Evolutionary conservation across 2,113 vertebrate species (phyloP), one percentile per base, ranked within the genome.

Genomic region (Acanthisitta chloris): DNA sequence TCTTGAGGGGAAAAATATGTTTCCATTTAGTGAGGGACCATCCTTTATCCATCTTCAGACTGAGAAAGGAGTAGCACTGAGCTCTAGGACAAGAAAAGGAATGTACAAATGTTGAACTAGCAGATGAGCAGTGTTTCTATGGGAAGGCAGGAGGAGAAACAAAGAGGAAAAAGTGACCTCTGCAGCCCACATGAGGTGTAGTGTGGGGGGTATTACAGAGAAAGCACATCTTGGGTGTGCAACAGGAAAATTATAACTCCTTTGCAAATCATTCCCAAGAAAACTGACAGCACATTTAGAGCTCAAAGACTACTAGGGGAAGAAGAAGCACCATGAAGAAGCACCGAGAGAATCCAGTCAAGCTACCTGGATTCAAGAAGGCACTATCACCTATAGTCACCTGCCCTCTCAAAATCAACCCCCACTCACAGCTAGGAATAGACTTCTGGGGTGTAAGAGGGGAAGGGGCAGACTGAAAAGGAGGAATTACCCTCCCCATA

Each of bases 1-100:
- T 92, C 81, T 78, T 81, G 61, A 87, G 87, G 65, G 58, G 45
- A 79, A 91, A 92, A 95, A 49, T 52, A 72, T 65, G 66, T 38
- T 95, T 90, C 61, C 33, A 43, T 69, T 94, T 94, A 91, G 45
- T 29, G n/a, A 79, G 21, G 40, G 49, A 79, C 86, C 70, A 86
- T 79, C 45, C 45, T 84, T 81, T 81, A 78, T 70, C 77, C 64
- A 59, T 64, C 55, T 25, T 92, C 40, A 69, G 65, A 36, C 17
- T 64, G 28, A 81, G 40, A 84, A 94, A 86, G 1, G 5, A 80
- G n/a, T 40, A 81, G n/a, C 38, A 51, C 1, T 65, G 70, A 78
- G 55, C 40, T 86, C 36, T 45, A 72, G 57, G 69, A 72, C 18
- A 57, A 81, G 46, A 54, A 74, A 18, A 89, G 51, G 54, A 95